These are phyloP conservation scores for Rhimphoctona megacephalus DNA, from an alignment of 2,888 invertebrate species.

Conservation along the genomic window DNA sequence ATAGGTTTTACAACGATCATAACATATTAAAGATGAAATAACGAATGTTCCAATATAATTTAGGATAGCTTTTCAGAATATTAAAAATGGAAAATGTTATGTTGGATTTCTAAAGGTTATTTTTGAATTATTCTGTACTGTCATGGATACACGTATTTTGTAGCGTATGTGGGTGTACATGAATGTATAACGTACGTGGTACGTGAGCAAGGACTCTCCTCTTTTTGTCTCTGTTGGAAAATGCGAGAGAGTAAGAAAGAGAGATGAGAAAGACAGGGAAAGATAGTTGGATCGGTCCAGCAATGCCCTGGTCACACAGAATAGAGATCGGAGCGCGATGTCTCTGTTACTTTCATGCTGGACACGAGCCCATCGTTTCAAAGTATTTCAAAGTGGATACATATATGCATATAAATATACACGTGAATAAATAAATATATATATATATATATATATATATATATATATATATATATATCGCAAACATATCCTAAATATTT, in stretches of 20 bases:
- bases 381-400: slow-evolving; percentile 75
- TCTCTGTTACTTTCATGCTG: slow-evolving; percentile 71
- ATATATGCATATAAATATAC: slow-evolving; percentile 13
- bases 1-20: neutral
- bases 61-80: neutral
- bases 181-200: slow-evolving; percentile 46
- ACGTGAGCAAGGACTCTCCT: slow-evolving; percentile 33
- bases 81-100: neutral
- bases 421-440: slow-evolving; percentile 27
- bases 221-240: slow-evolving; percentile 38
- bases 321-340: slow-evolving; percentile 73
- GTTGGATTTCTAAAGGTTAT: neutral
- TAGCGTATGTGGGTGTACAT: slow-evolving; percentile 29
- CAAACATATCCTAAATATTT: slow-evolving; percentile 55
- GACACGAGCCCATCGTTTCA: slow-evolving; percentile 80
- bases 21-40: neutral
- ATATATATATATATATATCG: neutral
- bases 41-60: neutral
- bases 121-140: slow-evolving; percentile 49
- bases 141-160: slow-evolving; percentile 15
- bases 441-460: neutral
- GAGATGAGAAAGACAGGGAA: slow-evolving; percentile 38
- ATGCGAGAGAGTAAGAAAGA: slow-evolving; percentile 39
- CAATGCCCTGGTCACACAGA: slow-evolving; percentile 62
- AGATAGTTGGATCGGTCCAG: slow-evolving; percentile 58